Base-by-base conservation (phyloP, 2,113 vertebrate genomes). In the Cranoglanis bouderius region DNA sequence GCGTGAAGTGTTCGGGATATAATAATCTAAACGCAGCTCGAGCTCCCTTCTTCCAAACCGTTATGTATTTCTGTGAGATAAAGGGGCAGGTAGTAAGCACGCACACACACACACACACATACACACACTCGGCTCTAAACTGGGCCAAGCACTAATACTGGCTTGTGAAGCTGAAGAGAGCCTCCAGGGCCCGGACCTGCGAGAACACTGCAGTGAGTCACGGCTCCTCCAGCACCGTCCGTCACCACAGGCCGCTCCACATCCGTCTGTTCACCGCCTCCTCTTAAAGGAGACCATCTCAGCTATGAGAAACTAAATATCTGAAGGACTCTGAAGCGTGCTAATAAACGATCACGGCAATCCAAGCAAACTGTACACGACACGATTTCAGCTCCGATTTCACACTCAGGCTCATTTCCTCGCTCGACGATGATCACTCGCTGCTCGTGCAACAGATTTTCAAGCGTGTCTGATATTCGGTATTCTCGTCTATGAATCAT, bases 131-230 rank as follows among this genome's bases (percentile, higher is more conserved):
- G 21, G 18, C 21, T 57, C 63, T 35, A 86, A 89, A 89, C 75
- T 89, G 59, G 88, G 88, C 49, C 84, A 86, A 80, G 74, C 26
- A 1, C 88, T 72, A 59, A 85, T 70, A 72, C 84, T 59, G 84
- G 59, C 61, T 84, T 16, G 51, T 83, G 87, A 38, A 75, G 81
- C n/a, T 57, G 63, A 85, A 70, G 67, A 43, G 61, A 57, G 32
- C 81, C 84, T 86, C 75, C 75, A 82, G 63, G 61, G 75, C 84
- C 88, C 43, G 63, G 75, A 86, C 84, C 88, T 85, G 63, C 53
- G 59, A 70, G 87, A 85, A 85, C 40, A 40, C 84, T 82, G 83
- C 75, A 49, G 75, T 89, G 38, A 89, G 59, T 89, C 83, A 85
- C 49, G 3, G 43, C 26, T 32, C 74, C 26, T 32, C 74, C 78